These are phyloP conservation scores for Amphipyra tragopoginis DNA, from an alignment of 2,888 invertebrate species.

Conservation along the genomic window DNA sequence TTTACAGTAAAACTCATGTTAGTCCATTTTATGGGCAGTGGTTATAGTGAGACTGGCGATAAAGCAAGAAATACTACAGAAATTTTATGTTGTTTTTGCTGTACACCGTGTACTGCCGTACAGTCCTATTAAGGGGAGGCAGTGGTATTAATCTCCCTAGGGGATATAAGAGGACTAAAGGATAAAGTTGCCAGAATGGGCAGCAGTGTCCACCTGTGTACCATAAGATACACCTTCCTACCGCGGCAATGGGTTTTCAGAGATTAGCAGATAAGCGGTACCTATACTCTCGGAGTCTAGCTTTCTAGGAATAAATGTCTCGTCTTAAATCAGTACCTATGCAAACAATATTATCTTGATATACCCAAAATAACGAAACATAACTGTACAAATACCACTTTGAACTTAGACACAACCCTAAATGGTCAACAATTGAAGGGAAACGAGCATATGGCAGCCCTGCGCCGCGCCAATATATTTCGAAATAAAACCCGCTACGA, in stretches of 20 bases:
- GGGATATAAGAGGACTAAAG: not conserved
- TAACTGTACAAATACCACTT: constrained; percentile 31
- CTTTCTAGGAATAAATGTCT: constrained; percentile 6
- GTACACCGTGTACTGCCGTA: not conserved
- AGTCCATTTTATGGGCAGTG: constrained; percentile 11
- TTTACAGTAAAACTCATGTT: constrained; percentile 12
- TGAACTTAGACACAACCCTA: constrained; percentile 56
- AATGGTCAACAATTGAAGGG: constrained; percentile 58
- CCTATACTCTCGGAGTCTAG: not conserved
- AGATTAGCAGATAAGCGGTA: too few species aligned
- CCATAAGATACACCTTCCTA: not conserved
- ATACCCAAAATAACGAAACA: constrained; percentile 27
- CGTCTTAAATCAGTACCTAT: constrained; percentile 30
- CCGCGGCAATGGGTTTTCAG: not conserved
- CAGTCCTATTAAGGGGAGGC: too few species aligned
- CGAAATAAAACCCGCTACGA: constrained; percentile 72
- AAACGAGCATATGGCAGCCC: constrained; percentile 59
- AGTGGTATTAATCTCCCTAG: not conserved
- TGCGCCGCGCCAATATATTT: constrained; percentile 60
- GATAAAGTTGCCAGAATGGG: constrained; percentile 9
- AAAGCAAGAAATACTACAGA: constrained; percentile 25
- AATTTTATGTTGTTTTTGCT: constrained; percentile 14
- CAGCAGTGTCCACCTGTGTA: constrained; percentile 4
- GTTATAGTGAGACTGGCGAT: constrained; percentile 20
- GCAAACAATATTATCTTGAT: constrained; percentile 44